phyloP scores from a whole-genome alignment of 2,888 invertebrate genomes.

The Aspidiotus rigidus region DNA sequence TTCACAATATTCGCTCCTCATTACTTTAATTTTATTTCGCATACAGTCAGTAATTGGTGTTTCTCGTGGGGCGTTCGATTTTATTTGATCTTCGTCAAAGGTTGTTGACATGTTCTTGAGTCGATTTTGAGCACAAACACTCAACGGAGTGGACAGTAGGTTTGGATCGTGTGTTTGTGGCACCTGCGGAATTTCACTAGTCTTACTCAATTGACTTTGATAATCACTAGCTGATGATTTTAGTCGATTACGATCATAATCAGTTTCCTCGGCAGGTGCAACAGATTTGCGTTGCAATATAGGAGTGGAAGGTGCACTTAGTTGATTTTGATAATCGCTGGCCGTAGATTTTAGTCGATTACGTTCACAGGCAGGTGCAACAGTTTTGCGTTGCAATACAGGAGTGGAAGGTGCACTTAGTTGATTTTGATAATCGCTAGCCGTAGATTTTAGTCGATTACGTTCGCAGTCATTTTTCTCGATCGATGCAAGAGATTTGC shows the following conservation, averaged over 20 bases:
- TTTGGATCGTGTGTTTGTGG: too few species aligned
- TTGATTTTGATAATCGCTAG: constrained; percentile 4
- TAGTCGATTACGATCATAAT: neutral
- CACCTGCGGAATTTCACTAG: too few species aligned
- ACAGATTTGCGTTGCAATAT: too few species aligned
- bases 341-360: constrained; percentile 15
- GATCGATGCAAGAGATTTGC: neutral
- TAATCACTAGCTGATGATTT: constrained; percentile 14
- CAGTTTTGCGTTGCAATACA: neutral
- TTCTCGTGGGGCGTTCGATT: neutral
- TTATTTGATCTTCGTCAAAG: neutral
- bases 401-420: neutral
- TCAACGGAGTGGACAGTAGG: neutral
- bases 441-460: neutral
- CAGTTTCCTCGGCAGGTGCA: too few species aligned
- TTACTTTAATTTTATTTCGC: constrained; percentile 21
- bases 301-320: neutral
- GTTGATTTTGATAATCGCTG: constrained; percentile 14
- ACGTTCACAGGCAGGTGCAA: constrained; percentile 4
- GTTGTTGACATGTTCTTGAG: neutral
- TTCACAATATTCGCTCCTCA: constrained; percentile 24
- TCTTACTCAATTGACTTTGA: constrained; percentile 9
- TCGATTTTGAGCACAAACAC: constrained; percentile 1
- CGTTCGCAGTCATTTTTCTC: neutral
- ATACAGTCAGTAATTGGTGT: constrained; percentile 8